A percentile compares a stretch with the other conserved stretches of the same genome.
phyloP scores from a whole-genome alignment of 2,113 vertebrate genomes.

The Girardinichthys multiradiatus region DNA sequence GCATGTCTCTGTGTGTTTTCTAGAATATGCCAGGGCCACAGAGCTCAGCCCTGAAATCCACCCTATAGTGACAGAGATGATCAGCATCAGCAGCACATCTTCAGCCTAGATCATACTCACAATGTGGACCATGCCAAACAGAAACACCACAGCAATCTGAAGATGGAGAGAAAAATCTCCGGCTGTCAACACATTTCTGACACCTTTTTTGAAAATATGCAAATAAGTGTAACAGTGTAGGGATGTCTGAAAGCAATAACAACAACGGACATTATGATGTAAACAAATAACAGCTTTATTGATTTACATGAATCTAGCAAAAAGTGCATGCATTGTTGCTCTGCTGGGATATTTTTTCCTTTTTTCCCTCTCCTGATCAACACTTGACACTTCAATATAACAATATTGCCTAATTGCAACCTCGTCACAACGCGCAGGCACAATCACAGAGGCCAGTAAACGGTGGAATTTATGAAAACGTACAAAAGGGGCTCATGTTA shows the following conservation, averaged over 20 bases:
- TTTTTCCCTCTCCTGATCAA: conserved; percentile 25
- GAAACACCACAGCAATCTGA: conserved; percentile 33
- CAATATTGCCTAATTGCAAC: conserved; percentile 70
- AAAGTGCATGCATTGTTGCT: conserved; percentile 49
- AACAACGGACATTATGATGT: conserved; percentile 36
- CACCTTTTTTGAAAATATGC: conserved; percentile 27
- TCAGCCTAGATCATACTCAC: conserved; percentile 68
- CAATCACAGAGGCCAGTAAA: conserved; percentile 64
- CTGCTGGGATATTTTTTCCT: conserved; percentile 28
- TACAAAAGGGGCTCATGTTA: conserved; percentile 58
- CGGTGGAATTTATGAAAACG: conserved; percentile 76
- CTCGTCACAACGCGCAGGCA: conserved; percentile 47
- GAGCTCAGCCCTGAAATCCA: conserved; percentile 61
- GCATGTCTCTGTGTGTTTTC: conserved; percentile 28
- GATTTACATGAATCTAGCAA: conserved; percentile 56
- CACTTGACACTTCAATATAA: conserved; percentile 55
- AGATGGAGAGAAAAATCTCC: conserved; percentile 1
- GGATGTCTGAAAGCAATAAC: conserved; percentile 21
- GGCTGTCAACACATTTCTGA: conserved; percentile 40
- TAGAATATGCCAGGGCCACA: conserved; percentile 52
- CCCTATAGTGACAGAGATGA: conserved; percentile 69
- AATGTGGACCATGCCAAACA: conserved; percentile 51
- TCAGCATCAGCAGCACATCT: conserved; percentile 70
- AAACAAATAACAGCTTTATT: conserved; percentile 50
- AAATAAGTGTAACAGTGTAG: conserved; percentile 23